Evolutionary conservation across 2,797 vertebrate genomes (phyloP).

Genomic region (Hippopotamyrus pictus): DNA sequence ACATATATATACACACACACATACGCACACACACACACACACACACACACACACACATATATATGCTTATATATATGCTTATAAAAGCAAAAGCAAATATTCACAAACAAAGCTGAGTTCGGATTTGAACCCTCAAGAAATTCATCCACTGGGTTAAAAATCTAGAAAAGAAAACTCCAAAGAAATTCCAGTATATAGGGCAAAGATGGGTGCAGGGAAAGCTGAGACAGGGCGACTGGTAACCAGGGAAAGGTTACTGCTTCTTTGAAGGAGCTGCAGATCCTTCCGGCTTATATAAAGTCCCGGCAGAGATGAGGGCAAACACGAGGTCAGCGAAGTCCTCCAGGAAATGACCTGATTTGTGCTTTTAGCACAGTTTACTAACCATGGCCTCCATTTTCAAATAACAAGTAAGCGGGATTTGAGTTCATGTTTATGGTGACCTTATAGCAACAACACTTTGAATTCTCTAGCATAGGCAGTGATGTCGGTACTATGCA

Average conservation of each 20-base stretch:
- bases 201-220: not conserved
- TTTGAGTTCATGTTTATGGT: not conserved
- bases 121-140: not conserved
- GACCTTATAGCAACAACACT: not conserved
- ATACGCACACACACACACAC: too few relatives aligned
- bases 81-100: not conserved
- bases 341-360: conserved; percentile 13
- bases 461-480: not conserved
- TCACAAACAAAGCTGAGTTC: not conserved
- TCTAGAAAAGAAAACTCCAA: not conserved
- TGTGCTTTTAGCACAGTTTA: conserved; percentile 4
- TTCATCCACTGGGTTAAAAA: not conserved
- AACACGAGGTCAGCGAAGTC: not conserved
- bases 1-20: too few relatives aligned
- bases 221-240: not conserved
- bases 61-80: not conserved
- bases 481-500: not conserved
- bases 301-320: conserved; percentile 1
- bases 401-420: not conserved
- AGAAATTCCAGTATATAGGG: not conserved
- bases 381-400: conserved; percentile 20
- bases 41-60: not conserved
- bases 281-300: not conserved
- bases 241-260: not conserved
- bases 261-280: not conserved